Evolutionary conservation across 2,113 vertebrate genomes (phyloP), one percentile per base, ranked within the genome.

Genomic region (Axis porcinus): DNA sequence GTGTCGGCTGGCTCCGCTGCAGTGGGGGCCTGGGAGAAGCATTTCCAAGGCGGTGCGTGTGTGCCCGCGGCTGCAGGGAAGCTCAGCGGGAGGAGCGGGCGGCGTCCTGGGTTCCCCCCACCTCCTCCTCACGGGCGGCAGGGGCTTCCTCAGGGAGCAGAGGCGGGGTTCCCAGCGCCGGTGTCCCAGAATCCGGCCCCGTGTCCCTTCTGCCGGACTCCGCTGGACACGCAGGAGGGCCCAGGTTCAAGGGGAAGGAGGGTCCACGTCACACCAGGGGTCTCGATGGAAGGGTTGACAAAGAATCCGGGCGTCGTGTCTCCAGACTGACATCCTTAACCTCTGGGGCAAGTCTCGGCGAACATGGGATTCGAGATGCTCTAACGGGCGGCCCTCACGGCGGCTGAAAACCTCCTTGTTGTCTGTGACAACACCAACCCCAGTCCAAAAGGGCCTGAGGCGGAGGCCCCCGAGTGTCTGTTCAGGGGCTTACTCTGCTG

Each of bases 21-120:
- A 3, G 0, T 0, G 67, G 64, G 57, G 30, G 6, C 40, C 87
- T 84, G 81, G 76, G 43, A 50, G 33, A 23, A 30, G 28, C 40
- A 3, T 76, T 87, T 84, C 91, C 25, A 33, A 64, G 54, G 21
- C 0, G 12, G 54, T 1, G n/a, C 7, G 62, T 70, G 67, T 23
- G 0, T 4, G 45, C n/a, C 55, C 28, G 6, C 1, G 0, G 58
- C 33, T 30, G 30, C 30, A 27, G 27, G 14, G 33, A 23, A 43
- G 19, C 78, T 89, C 11, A 27, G 64, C 27, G 2, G 19, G 78
- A 67, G 40, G n/a, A 7, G 30, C 17, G 43, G 52, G 47, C 13
- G 13, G 43, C 43, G 45, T 47, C 67, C 74, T 47, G 33, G 54
- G 47, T 36, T n/a, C 43, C 43, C 43, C 2, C 0, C 12, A 23